phyloP scores from a whole-genome alignment of 2,797 vertebrate genomes.

The Cyprinella venusta region DNA sequence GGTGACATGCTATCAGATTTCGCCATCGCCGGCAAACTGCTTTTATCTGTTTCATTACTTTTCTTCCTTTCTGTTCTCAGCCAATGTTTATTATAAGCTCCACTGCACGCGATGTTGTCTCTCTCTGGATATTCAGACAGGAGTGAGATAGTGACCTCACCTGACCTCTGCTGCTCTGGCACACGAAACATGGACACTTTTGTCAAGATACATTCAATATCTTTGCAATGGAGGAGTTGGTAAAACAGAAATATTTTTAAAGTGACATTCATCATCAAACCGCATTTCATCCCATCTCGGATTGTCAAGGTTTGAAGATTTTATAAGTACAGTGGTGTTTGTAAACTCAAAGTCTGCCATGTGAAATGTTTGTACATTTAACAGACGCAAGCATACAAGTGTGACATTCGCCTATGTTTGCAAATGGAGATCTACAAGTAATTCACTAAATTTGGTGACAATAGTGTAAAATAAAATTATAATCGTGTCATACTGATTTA shows the following conservation, averaged over 20 bases:
- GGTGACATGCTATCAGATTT: conserved; percentile 48
- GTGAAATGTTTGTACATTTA: background rate
- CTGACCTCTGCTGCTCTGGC: conserved; percentile 30
- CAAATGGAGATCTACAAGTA: background rate
- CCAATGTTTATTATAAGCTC: conserved; percentile 35
- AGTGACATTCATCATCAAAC: background rate
- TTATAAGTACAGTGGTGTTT: background rate
- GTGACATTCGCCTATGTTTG: background rate
- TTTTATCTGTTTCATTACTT: conserved; percentile 34
- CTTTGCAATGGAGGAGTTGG: background rate
- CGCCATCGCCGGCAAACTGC: conserved; percentile 39
- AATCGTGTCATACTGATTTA: background rate
- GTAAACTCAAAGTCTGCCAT: background rate
- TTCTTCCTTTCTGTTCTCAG: conserved; percentile 1
- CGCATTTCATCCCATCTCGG: background rate
- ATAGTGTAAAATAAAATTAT: background rate
- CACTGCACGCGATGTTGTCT: conserved; percentile 48
- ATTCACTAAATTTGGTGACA: background rate
- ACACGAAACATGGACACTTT: conserved; percentile 16
- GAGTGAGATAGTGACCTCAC: conserved; percentile 37
- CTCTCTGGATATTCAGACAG: conserved; percentile 29
- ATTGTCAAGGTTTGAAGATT: background rate
- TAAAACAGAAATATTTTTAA: conserved; percentile 8
- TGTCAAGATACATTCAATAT: background rate
- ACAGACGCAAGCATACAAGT: background rate